Evolutionary conservation across 2,888 invertebrate species (phyloP), one percentile per base, ranked within the genome.

Genomic region (Noctua comes): DNA sequence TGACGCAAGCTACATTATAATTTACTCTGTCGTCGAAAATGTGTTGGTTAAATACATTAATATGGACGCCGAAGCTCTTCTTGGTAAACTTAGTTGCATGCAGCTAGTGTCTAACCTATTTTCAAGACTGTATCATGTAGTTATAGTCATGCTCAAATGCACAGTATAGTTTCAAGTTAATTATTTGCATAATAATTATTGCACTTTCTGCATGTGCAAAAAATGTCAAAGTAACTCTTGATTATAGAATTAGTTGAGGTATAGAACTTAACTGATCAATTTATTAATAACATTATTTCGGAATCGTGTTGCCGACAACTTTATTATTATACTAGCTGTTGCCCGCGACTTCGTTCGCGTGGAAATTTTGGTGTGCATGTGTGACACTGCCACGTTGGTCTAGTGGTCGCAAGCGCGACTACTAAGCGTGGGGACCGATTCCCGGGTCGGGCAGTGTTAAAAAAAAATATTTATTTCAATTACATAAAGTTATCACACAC

Each of bases 1-100:
- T 40, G 51, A 71, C 83, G 54, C 76, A 40, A 65, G 79, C 59
- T 68, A 62, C 40, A 81, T 81, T 78, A 83, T 81, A 83, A 81
- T 78, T 62, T 62, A 54, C 59, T 54, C 54, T 48, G 57, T 48
- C 66, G 78, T 59, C 68, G 80, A 78, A 68, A 71, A 71, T 83
- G 79, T 83, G 59, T 83, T 62, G 68, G 51, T 83, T 78, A 68
- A 68, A 84, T 62, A 78, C 70, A 78, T 71, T 71, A 81, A 71
- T 81, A 83, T 78, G 78, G 43, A 79, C 59, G 84, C 27, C 54
- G 18, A 62, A 51, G 84, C 84, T 68, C 59, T 71, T 78, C 70
- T 62, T 57, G 84, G 36, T 43, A 70, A 82, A 77, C 68, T 78
- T 69, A 31, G 31, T 82, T 70, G 69, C 66, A 70, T 59, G 43